Evolutionary conservation across 2,797 vertebrate species (phyloP).

Genomic region (Petrocephalus schoutedeni): DNA sequence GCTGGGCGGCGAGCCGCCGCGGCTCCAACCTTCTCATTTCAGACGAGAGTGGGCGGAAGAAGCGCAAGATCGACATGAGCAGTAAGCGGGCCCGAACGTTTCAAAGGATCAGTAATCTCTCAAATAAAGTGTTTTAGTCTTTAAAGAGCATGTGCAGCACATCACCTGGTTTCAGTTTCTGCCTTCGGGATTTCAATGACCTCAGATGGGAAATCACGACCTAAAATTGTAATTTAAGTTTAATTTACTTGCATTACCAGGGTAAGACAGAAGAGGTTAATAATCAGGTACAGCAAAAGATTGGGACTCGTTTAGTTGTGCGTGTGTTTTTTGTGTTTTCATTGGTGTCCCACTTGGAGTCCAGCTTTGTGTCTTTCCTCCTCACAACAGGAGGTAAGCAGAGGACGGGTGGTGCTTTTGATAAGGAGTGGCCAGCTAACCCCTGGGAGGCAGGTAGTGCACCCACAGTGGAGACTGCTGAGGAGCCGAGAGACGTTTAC

Average conservation of each 20-base stretch:
- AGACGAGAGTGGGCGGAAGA: constrained; percentile 50
- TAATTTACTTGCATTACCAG: not conserved
- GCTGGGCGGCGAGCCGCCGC: constrained; percentile 66
- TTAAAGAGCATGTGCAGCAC: not conserved
- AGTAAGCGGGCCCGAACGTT: constrained; percentile 48
- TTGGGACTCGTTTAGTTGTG: not conserved
- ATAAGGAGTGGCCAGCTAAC: constrained; percentile 59
- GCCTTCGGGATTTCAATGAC: not conserved
- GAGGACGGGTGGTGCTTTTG: constrained; percentile 55
- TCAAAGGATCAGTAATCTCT: not conserved
- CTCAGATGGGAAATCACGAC: not conserved
- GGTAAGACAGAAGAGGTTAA: not conserved
- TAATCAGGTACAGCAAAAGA: not conserved
- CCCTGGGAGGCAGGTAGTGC: constrained; percentile 61
- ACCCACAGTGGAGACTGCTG: constrained; percentile 49
- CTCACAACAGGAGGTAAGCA: constrained; percentile 63
- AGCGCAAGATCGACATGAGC: constrained; percentile 52
- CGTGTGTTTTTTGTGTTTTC: not conserved
- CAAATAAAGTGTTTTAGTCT: not conserved
- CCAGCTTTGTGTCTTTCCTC: constrained; percentile 20
- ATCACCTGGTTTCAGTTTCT: not conserved
- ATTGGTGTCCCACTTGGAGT: not conserved
- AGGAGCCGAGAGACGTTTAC: constrained; percentile 67
- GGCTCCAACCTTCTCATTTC: constrained; percentile 48
- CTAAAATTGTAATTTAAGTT: not conserved